Conservation (phyloP, 2,888 invertebrate species). For the Diabrotica balteata region DNA sequence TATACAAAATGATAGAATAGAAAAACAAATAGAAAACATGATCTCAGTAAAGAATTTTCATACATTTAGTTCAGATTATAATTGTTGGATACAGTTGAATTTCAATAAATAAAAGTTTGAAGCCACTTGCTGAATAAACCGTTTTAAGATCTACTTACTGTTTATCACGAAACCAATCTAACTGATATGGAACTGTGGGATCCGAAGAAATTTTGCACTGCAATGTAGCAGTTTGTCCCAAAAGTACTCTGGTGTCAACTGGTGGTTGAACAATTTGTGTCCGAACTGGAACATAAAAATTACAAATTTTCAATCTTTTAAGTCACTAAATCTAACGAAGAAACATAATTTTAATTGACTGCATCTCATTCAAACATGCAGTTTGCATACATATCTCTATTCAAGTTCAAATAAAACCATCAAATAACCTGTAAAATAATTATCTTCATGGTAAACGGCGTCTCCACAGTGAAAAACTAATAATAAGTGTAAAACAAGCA, state of each 20-base stretch:
- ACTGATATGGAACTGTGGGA: conserved; percentile 83
- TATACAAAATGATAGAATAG: no score
- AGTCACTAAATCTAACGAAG: no score
- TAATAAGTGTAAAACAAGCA: background rate
- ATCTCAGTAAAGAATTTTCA: no score
- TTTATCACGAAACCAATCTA: conserved; percentile 88
- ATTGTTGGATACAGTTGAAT: no score
- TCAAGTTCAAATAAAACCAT: no score
- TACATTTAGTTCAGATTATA: no score
- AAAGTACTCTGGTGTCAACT: conserved; percentile 86
- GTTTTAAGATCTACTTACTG: conserved; percentile 67
- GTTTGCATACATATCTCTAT: no score
- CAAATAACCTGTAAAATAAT: conserved; percentile 8
- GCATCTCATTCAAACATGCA: no score
- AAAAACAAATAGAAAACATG: no score
- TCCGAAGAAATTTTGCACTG: conserved; percentile 95
- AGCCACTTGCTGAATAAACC: background rate
- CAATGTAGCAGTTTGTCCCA: conserved; percentile 91
- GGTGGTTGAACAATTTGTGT: conserved; percentile 95
- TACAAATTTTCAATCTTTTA: no score
- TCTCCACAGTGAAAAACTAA: conserved; percentile 8
- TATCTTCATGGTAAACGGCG: conserved; percentile 11
- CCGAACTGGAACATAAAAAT: conserved; percentile 68
- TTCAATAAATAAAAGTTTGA: background rate
- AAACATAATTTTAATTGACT: no score